phyloP scores from a whole-genome alignment of 2,888 invertebrate genomes.

The Metalampra italica region DNA sequence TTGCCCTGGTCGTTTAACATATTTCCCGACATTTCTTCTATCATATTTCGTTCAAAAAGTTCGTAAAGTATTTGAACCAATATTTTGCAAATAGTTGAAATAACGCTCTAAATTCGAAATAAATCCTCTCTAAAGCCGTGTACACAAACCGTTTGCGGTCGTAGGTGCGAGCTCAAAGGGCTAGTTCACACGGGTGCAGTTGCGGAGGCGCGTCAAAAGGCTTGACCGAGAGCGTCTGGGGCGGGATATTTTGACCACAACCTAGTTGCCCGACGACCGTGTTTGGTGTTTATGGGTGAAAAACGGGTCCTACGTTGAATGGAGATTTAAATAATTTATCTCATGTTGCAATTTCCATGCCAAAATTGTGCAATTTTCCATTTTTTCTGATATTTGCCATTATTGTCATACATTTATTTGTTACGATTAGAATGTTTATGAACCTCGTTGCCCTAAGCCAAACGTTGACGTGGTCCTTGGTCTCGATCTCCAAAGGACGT shows the following conservation, averaged over 20 bases:
- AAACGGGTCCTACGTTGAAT: constrained; percentile 26
- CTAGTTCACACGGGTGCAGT: constrained; percentile 52
- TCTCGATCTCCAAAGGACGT: too few relatives aligned
- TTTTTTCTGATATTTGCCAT: too few relatives aligned
- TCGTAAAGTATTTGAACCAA: background rate
- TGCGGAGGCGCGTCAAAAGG: constrained; percentile 53
- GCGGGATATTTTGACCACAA: constrained; percentile 47
- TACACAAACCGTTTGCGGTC: constrained; percentile 68
- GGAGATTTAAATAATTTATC: constrained; percentile 4
- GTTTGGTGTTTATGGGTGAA: constrained; percentile 40
- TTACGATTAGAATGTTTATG: too few relatives aligned
- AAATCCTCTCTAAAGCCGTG: constrained; percentile 45
- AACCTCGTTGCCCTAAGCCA: too few relatives aligned
- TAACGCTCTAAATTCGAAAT: constrained; percentile 24
- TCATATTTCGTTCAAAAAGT: background rate
- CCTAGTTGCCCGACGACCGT: constrained; percentile 44
- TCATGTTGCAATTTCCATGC: too few relatives aligned
- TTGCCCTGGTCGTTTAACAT: background rate
- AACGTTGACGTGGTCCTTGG: too few relatives aligned
- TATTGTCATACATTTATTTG: too few relatives aligned
- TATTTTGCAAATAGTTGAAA: background rate
- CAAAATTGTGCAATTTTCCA: too few relatives aligned
- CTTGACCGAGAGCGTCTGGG: constrained; percentile 59
- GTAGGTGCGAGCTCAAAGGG: constrained; percentile 72
- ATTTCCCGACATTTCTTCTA: background rate